A percentile compares a stretch with the other conserved stretches of the same genome.
These are phyloP conservation scores for Pterostichus madidus DNA, from an alignment of 2,888 invertebrate genomes.

Conservation along the genomic window DNA sequence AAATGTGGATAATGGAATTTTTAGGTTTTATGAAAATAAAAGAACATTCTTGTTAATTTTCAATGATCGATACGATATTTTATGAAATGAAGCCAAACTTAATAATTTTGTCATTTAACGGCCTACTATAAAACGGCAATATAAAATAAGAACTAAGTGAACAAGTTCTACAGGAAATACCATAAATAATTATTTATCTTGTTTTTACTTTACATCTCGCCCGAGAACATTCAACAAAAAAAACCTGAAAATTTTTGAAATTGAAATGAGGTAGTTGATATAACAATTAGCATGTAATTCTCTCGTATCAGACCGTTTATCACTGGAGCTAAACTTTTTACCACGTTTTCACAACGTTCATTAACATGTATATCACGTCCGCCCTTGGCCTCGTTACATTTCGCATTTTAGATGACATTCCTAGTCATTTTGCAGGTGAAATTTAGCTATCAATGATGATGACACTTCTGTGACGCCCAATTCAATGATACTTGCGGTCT, in stretches of 20 bases:
- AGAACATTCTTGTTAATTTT: too few species aligned
- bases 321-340: not conserved
- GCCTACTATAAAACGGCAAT: too few species aligned
- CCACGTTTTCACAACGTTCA: not conserved
- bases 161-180: too few species aligned
- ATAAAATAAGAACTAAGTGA: too few species aligned
- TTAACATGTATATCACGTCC: not conserved
- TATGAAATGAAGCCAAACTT: too few species aligned
- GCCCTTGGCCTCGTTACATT: not conserved
- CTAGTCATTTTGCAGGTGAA: not conserved
- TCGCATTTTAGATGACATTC: not conserved
- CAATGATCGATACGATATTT: too few species aligned
- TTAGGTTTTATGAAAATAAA: too few species aligned
- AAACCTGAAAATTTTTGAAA: not conserved
- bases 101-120: too few species aligned
- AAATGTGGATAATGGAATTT: too few species aligned
- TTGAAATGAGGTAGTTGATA: not conserved
- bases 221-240: too few species aligned
- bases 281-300: not conserved
- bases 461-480: not conserved
- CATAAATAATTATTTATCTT: too few species aligned
- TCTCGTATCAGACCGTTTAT: not conserved
- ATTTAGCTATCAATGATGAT: slow-evolving; percentile 1
- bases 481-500: not conserved
- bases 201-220: too few species aligned